Evolutionary conservation across 2,797 vertebrate species (phyloP).

Genomic region (Etheostoma perlongum): DNA sequence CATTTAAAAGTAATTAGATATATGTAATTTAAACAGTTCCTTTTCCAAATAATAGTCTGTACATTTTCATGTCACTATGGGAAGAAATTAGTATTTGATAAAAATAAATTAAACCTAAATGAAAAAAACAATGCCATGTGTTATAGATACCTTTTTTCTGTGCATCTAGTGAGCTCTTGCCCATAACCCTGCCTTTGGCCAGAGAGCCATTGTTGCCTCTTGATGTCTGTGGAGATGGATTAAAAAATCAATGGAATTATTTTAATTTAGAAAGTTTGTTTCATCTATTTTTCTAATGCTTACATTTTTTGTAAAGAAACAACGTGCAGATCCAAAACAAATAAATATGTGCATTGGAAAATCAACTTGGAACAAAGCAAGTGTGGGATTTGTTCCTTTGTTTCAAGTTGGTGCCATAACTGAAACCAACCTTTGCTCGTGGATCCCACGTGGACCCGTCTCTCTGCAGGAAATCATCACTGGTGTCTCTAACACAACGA

Average conservation of each 20-base stretch:
- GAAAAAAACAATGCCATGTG: neutral
- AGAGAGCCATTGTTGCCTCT: conserved; percentile 45
- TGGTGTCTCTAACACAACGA: conserved; percentile 40
- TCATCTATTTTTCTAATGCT: neutral
- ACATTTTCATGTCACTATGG: no score
- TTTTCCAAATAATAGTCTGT: no score
- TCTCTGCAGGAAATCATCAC: conserved; percentile 28
- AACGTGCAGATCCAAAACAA: no score
- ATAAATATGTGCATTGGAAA: no score
- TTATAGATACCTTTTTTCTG: conserved; percentile 64
- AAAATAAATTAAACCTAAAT: no score
- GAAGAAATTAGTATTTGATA: no score
- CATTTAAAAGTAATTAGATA: no score
- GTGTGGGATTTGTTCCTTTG: no score
- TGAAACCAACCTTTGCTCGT: conserved; percentile 54
- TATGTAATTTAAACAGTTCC: no score
- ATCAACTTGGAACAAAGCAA: no score
- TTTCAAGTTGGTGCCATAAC: neutral
- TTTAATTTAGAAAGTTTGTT: neutral
- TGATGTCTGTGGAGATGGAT: conserved; percentile 45
- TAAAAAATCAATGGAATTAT: neutral
- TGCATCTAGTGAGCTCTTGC: conserved; percentile 47
- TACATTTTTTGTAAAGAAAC: neutral
- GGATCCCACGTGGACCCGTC: conserved; percentile 28
- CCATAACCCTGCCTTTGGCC: conserved; percentile 41